phyloP scores from a whole-genome alignment of 2,888 invertebrate species.

The Drosophila rellima region DNA sequence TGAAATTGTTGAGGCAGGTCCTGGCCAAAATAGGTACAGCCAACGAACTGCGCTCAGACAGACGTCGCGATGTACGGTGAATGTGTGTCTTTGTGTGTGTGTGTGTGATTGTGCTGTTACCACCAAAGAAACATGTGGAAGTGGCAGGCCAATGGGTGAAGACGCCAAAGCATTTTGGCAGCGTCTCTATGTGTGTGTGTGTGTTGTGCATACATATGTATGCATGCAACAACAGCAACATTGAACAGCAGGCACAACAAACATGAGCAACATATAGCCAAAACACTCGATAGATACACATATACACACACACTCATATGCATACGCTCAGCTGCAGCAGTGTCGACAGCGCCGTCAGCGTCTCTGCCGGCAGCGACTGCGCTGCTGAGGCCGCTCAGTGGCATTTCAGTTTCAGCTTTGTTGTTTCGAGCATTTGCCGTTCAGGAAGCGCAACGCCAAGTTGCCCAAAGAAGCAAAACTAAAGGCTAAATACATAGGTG shows the following conservation, averaged over 20 bases:
- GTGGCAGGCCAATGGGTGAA: constrained; percentile 74
- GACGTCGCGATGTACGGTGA: constrained; percentile 29
- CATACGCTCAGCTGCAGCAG: constrained; percentile 46
- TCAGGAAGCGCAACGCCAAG: constrained; percentile 75
- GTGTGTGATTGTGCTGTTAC: constrained; percentile 35
- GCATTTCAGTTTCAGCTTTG: constrained; percentile 70
- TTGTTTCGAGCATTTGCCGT: constrained; percentile 75
- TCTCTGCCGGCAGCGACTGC: constrained; percentile 34
- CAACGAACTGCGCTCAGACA: constrained; percentile 83
- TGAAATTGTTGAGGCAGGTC: constrained; percentile 84
- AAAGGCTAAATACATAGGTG: constrained; percentile 27
- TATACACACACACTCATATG: constrained; percentile 42
- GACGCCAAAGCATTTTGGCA: constrained; percentile 70
- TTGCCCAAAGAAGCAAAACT: constrained; percentile 65
- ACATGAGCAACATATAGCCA: constrained; percentile 78
- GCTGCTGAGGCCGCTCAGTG: constrained; percentile 39
- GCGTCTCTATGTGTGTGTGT: constrained; percentile 48
- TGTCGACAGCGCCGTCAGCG: constrained; percentile 17
- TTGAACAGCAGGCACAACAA: constrained; percentile 66
- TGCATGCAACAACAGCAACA: constrained; percentile 40
- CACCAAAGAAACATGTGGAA: constrained; percentile 60
- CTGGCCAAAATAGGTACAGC: constrained; percentile 85
- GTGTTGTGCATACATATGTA: constrained; percentile 49
- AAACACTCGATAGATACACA: constrained; percentile 75
- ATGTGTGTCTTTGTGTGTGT: constrained; percentile 24